phyloP scores from a whole-genome alignment of 1,140 invertebrate genomes.

The Halictus rubicundus region DNA sequence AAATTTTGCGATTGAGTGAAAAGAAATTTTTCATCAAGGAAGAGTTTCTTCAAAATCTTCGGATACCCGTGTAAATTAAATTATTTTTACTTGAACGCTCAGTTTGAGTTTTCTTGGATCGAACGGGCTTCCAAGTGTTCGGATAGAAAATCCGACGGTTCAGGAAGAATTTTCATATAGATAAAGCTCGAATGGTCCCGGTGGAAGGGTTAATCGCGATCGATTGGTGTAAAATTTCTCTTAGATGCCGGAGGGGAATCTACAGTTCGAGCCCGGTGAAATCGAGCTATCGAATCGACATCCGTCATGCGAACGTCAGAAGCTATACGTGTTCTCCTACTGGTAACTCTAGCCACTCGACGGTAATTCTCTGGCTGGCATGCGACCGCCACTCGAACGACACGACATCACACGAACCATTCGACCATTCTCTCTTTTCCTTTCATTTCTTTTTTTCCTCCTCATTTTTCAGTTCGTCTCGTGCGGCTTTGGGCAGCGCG shows the following conservation, averaged over 20 bases:
- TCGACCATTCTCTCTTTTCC: conserved; percentile 31
- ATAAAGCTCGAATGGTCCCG: background rate
- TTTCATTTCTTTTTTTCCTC: conserved; percentile 22
- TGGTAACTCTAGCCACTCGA: conserved; percentile 73
- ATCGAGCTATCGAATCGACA: conserved; percentile 77
- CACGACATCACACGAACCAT: conserved; percentile 67
- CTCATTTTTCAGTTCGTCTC: conserved; percentile 47
- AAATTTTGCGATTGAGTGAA: no score
- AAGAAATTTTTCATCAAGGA: no score
- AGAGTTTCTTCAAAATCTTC: no score
- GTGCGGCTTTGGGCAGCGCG: conserved; percentile 29
- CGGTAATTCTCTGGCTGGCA: conserved; percentile 75
- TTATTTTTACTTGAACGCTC: no score
- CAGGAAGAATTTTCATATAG: no score
- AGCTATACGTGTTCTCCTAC: conserved; percentile 63
- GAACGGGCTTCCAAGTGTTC: no score
- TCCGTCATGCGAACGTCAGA: conserved; percentile 76
- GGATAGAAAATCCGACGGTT: no score
- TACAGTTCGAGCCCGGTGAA: conserved; percentile 69
- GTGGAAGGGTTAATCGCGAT: conserved; percentile 53
- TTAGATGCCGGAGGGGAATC: conserved; percentile 58
- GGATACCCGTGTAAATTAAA: no score
- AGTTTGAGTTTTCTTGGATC: no score
- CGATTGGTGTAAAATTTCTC: conserved; percentile 67
- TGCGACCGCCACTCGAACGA: conserved; percentile 76